phyloP scores from a whole-genome alignment of 2,888 invertebrate species.

The Notodonta dromedarius region DNA sequence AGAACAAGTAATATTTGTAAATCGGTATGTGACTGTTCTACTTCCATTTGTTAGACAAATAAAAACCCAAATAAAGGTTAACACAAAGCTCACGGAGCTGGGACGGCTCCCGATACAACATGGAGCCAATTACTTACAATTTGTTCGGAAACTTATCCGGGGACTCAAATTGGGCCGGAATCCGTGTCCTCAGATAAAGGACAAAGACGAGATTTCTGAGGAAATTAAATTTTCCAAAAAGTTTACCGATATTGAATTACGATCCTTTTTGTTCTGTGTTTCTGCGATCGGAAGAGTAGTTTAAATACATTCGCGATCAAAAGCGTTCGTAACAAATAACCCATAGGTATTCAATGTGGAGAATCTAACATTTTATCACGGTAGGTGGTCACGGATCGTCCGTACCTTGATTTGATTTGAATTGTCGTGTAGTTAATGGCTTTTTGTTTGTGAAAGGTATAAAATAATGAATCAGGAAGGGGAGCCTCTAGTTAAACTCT shows the following conservation, averaged over 20 bases:
- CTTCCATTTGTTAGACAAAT: conserved; percentile 17
- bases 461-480: no score
- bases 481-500: no score
- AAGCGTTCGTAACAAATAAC: no score
- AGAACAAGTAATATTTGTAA: no score
- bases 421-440: no score
- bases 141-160: conserved; percentile 32
- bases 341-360: no score
- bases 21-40: not conserved
- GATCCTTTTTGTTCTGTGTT: conserved; percentile 12
- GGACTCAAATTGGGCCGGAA: conserved; percentile 26
- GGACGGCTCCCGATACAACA: conserved; percentile 26
- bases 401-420: no score
- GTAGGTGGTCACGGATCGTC: no score
- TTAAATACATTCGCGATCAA: conserved; percentile 2
- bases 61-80: conserved; percentile 16
- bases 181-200: conserved; percentile 22
- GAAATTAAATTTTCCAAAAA: conserved; percentile 37
- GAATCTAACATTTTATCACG: no score
- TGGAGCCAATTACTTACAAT: conserved; percentile 37
- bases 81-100: conserved; percentile 15
- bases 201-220: conserved; percentile 26
- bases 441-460: no score
- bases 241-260: conserved; percentile 26
- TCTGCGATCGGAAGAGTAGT: conserved; percentile 6